Evolutionary conservation across 2,797 vertebrate species (phyloP).

Genomic region (Takifugu ocellatus): DNA sequence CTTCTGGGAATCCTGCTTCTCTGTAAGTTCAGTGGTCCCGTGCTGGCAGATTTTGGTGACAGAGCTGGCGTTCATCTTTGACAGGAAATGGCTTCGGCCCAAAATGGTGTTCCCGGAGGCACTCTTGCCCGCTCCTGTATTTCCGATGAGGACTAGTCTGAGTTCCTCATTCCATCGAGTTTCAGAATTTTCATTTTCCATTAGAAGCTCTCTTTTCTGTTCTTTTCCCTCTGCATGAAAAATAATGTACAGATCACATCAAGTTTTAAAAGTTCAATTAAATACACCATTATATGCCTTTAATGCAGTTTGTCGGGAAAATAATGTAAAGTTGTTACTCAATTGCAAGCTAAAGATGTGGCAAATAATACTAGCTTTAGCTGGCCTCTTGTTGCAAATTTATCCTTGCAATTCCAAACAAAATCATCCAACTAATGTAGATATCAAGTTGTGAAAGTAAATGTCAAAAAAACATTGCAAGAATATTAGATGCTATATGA

Average conservation of each 20-base stretch:
- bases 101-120: slow-evolving; percentile 79
- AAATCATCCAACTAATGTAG: too few species aligned
- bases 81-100: slow-evolving; percentile 66
- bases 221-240: slow-evolving; percentile 17
- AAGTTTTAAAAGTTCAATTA: too few species aligned
- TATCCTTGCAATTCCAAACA: too few species aligned
- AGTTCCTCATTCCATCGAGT: slow-evolving; percentile 54
- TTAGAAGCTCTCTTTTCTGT: slow-evolving; percentile 2
- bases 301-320: too few species aligned
- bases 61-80: slow-evolving; percentile 65
- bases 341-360: too few species aligned
- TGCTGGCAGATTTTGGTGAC: slow-evolving; percentile 70
- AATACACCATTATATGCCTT: too few species aligned
- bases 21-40: slow-evolving; percentile 34
- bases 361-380: too few species aligned
- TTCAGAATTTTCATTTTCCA: background rate
- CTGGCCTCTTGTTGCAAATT: too few species aligned
- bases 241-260: background rate
- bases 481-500: too few species aligned
- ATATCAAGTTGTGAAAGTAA: too few species aligned
- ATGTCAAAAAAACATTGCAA: too few species aligned
- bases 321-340: too few species aligned
- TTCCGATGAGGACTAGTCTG: slow-evolving; percentile 75
- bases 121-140: slow-evolving; percentile 77
- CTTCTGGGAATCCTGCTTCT: slow-evolving; percentile 21